These are phyloP conservation scores for Noctua comes DNA, from an alignment of 2,888 invertebrate genomes.

Conservation along the genomic window DNA sequence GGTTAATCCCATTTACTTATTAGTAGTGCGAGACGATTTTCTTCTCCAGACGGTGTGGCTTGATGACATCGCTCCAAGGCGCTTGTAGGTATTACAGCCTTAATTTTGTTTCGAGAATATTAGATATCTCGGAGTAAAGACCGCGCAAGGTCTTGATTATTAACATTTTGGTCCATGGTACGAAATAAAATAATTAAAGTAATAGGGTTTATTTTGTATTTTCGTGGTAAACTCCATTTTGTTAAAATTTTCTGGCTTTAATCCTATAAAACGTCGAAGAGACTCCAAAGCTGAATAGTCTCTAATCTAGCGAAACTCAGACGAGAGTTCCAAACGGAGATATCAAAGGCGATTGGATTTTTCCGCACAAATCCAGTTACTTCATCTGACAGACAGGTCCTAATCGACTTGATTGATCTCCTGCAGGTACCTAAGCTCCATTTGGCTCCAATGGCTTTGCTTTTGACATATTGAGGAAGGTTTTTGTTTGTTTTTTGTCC, in stretches of 20 bases:
- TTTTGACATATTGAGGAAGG: not conserved
- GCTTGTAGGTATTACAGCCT: conserved; percentile 8
- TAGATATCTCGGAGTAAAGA: conserved; percentile 48
- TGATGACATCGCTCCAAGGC: conserved; percentile 1
- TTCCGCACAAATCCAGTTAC: conserved; percentile 9
- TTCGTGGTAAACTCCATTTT: too few species aligned
- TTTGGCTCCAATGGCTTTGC: not conserved
- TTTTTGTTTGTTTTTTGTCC: too few species aligned
- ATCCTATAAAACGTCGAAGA: not conserved
- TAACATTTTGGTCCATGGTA: conserved; percentile 2
- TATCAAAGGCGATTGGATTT: not conserved
- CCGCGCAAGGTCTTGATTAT: conserved; percentile 50
- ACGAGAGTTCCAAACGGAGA: not conserved
- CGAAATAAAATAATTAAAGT: not conserved
- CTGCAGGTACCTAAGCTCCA: not conserved
- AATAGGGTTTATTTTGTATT: not conserved
- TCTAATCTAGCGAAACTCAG: not conserved
- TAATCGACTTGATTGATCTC: conserved; percentile 13
- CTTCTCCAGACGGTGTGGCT: conserved; percentile 49
- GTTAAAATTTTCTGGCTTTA: not conserved
- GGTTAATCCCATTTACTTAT: conserved; percentile 61
- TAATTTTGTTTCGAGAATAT: conserved; percentile 61
- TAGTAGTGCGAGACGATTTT: conserved; percentile 38
- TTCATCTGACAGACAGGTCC: too few species aligned
- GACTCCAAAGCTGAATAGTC: not conserved